Base-by-base conservation (phyloP, 2,113 vertebrate species). In the Calonectris borealis region DNA sequence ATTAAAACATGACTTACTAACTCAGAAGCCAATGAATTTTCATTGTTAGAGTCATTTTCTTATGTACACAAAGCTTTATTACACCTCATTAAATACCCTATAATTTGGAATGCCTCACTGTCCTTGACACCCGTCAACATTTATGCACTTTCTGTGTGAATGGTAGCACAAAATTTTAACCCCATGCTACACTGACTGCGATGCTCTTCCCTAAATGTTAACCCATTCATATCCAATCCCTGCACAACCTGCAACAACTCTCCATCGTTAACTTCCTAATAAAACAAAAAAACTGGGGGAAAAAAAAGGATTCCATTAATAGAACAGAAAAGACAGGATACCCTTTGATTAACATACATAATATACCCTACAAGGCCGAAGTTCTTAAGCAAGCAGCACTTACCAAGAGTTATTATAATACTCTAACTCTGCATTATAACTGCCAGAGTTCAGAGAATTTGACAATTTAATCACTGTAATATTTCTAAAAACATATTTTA, bases 391-490 rank as follows among this genome's bases (percentile, higher is more conserved):
- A 93, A 85, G 88, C 34, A 79, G 52, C 64, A 44, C 12, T 78
- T 80, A 72, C 7, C 7, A 64, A 60, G 75, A 95, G 51, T 76
- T 82, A 83, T 25, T 73, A 24, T 61, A 76, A 90, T 77, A 84
- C 22, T 64, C 61, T 88, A 81, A 83, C 60, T 93, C 70, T 26
- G 40, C 62, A 94, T 70, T 91, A 58, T 77, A 97, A 94, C 85
- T 84, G 60, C 27, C 76, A 93, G 44, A 95, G 94, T 83, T 95
- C 89, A 85, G 73, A 95, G 58, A 92, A 90, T 88, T 36, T 97
- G 94, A 93, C 88, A 92, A 70, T 94, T 93, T 80, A 97, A 96
- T 96, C 83, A 77, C 36, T 64, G 60, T 78, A 91, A 71, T 96
- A 89, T 91, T 94, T 95, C 64, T 81, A 94, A 97, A 57, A 27